Conservation (phyloP, 2,888 invertebrate genomes). For the Mythimna impura region DNA sequence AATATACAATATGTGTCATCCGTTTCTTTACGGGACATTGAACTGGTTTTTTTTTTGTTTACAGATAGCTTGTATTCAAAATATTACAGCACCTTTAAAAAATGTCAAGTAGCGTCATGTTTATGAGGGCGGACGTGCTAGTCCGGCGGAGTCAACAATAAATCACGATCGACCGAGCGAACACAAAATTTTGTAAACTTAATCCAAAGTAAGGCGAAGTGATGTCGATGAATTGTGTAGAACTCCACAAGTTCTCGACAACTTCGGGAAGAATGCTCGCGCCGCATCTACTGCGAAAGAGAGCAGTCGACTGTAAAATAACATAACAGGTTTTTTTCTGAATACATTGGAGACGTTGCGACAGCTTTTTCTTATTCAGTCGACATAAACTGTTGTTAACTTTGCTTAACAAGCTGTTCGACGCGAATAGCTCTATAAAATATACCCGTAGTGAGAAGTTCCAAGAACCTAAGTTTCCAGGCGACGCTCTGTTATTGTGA, state of each 20-base stretch:
- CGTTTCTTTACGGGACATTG: neutral
- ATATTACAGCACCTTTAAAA: conserved; percentile 26
- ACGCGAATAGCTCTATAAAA: conserved; percentile 48
- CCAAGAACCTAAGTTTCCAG: conserved; percentile 14
- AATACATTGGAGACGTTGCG: conserved; percentile 55
- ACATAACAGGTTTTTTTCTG: conserved; percentile 72
- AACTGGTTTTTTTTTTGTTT: conserved; percentile 21
- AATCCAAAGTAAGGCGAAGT: conserved; percentile 74
- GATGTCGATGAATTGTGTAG: conserved; percentile 77
- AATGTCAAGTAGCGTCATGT: conserved; percentile 45
- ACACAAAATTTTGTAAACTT: conserved; percentile 78
- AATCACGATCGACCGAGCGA: conserved; percentile 72
- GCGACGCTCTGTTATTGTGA: conserved; percentile 28
- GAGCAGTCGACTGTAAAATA: conserved; percentile 81
- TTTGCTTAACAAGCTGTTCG: conserved; percentile 69
- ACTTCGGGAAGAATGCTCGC: conserved; percentile 74
- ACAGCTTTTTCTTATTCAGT: conserved; percentile 68
- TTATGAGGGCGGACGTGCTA: conserved; percentile 59
- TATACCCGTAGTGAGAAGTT: conserved; percentile 38
- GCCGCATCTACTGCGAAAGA: conserved; percentile 69
- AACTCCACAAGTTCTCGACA: conserved; percentile 76
- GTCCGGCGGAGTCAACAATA: conserved; percentile 68
- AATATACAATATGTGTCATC: too few species aligned
- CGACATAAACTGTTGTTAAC: conserved; percentile 71
- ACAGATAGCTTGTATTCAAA: conserved; percentile 24